Evolutionary conservation across 2,113 vertebrate species (phyloP).

Genomic region (Haemorhous mexicanus): DNA sequence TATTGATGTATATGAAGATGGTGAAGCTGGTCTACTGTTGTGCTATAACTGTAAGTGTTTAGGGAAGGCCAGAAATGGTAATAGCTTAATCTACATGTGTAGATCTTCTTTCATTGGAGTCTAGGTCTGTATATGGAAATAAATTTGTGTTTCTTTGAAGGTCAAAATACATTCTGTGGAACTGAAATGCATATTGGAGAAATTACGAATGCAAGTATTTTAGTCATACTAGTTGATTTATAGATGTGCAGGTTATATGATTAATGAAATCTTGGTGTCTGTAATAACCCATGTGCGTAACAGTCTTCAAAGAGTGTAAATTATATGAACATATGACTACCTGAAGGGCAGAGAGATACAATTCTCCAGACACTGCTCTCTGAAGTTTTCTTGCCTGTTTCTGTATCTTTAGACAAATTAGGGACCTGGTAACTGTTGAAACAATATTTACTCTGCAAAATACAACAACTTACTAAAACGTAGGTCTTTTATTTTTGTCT

Average conservation of each 20-base stretch:
- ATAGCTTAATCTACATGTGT: neutral
- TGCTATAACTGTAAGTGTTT: constrained; percentile 96
- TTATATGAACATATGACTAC: neutral
- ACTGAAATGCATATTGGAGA: neutral
- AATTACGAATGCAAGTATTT: neutral
- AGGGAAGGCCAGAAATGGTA: neutral
- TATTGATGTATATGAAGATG: constrained; percentile 99
- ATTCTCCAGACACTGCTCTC: neutral
- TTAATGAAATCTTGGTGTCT: neutral
- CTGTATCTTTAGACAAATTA: neutral
- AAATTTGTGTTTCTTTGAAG: neutral
- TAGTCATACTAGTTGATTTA: neutral
- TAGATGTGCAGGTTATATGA: neutral
- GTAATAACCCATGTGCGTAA: neutral
- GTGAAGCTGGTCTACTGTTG: constrained; percentile 92
- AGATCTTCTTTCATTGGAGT: neutral
- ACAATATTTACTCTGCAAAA: neutral
- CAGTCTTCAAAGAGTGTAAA: neutral
- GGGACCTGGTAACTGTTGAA: neutral
- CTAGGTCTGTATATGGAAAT: neutral
- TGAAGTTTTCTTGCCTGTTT: neutral
- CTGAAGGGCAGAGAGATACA: neutral
- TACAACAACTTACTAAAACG: neutral
- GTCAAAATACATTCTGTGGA: neutral
- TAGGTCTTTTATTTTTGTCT: neutral